Conservation (phyloP, 2,888 invertebrate species). For the Callyntrura sp. region DNA sequence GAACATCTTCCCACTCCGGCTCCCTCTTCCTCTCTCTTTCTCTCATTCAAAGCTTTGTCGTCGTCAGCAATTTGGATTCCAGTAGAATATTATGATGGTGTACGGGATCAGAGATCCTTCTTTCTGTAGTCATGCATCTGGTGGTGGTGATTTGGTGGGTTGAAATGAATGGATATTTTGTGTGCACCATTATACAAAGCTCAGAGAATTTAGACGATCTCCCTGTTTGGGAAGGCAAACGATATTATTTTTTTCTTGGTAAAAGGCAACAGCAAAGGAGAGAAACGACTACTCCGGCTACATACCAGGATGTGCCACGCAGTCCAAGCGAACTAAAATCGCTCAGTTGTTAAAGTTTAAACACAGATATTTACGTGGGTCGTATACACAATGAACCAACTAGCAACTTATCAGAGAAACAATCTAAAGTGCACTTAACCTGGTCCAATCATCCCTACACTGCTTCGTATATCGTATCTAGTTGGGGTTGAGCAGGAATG, state of each 20-base stretch:
- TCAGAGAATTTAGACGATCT: neutral
- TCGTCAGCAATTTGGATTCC: constrained; percentile 28
- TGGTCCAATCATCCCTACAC: constrained; percentile 49
- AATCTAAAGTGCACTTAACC: constrained; percentile 62
- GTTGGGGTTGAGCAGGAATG: constrained; percentile 34
- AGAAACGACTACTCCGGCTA: neutral
- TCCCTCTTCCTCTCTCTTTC: neutral
- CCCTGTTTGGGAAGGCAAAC: constrained; percentile 4
- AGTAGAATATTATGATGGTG: neutral
- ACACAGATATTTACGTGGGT: constrained; percentile 45
- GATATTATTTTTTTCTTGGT: neutral
- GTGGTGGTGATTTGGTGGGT: constrained; percentile 16
- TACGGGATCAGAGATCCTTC: constrained; percentile 14
- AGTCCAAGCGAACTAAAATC: neutral
- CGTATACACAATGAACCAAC: constrained; percentile 16
- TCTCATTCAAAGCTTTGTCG: neutral
- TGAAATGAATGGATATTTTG: constrained; percentile 26
- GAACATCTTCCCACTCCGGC: too few relatives aligned
- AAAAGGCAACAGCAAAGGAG: neutral
- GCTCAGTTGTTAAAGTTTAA: neutral
- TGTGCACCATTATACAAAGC: constrained; percentile 3
- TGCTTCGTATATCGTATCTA: neutral
- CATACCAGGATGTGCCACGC: neutral
- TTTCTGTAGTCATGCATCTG: constrained; percentile 19
- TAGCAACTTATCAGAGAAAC: constrained; percentile 38